Base-by-base conservation (phyloP, 2,888 invertebrate species). In the Cerastoderma edule region DNA sequence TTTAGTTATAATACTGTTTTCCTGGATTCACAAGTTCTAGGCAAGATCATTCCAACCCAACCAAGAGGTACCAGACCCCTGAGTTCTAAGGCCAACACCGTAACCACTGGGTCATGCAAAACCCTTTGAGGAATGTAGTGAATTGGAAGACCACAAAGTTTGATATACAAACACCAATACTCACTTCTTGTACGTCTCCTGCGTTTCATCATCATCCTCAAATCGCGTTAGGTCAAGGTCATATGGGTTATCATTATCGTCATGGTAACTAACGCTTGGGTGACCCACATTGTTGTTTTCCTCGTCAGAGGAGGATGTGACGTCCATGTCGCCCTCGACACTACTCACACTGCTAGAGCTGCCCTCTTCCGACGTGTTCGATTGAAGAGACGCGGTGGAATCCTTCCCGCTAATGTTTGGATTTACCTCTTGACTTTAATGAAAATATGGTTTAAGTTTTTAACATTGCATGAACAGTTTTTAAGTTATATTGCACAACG, bases 301-400 rank as follows among this genome's bases (percentile, higher is more conserved):
- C 46, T 78, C 75, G 30, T 72, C 71, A 3, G 60, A 46, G 16
- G 72, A 60, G 2, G 76, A 73, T 35, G 75, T 73, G 27, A 70
- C 63, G n/a, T 73, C 65, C 35, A 78, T 64, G 35, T 78, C 82
- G 22, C 75, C 78, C 19, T 76, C 78, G 1, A 76, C 72, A 33
- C 74, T 76, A 22, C 73, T 76, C 6, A 50, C 88, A 54, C 89
- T 89, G 54, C 88, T 89, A 6, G 96, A 95, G 71, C 94, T 94
- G 89, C 95, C 95, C 28, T 87, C 89, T 32, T 87, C 87, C 44
- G 91, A 91, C 4, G 91, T 90, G 39, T 86, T 78, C 0, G 90
- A 91, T 5, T 85, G 79, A 13, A 83, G 82, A 0, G 95, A 95
- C 2, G 95, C 94, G 33, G 95, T 95, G 2, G 96, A 96, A 85